Conservation (phyloP, 1,140 invertebrate species). For the Samia ricini region DNA sequence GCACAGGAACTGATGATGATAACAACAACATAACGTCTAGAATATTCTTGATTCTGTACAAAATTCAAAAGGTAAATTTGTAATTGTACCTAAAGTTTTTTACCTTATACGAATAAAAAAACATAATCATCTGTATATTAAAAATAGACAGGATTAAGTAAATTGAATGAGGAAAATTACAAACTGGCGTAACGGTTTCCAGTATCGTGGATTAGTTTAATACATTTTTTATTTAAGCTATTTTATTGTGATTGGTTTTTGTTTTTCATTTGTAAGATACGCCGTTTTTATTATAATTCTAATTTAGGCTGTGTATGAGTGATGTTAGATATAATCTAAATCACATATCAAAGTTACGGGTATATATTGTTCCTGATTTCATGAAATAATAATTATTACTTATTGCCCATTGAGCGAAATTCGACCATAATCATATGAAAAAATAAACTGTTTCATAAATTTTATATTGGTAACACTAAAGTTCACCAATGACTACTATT, state of each 20-base stretch:
- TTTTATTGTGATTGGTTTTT: too few species aligned
- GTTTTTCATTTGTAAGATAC: too few species aligned
- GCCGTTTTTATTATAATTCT: too few species aligned
- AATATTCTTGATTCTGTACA: background rate
- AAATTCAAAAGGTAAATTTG: slow-evolving; percentile 1
- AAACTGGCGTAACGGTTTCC: too few species aligned
- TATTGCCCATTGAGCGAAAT: background rate
- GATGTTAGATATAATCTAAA: too few species aligned
- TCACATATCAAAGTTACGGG: too few species aligned
- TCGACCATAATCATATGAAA: background rate
- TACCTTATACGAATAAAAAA: background rate
- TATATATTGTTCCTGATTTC: too few species aligned
- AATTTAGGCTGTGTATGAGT: too few species aligned
- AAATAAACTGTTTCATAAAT: background rate
- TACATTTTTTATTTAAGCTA: too few species aligned
- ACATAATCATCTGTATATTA: background rate
- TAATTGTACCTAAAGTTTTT: background rate
- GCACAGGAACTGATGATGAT: slow-evolving; percentile 2
- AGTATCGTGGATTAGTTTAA: too few species aligned
- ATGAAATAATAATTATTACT: too few species aligned
- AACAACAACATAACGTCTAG: background rate
- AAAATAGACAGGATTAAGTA: background rate
- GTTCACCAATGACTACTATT: background rate
- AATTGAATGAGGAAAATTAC: background rate
- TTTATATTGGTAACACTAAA: background rate